A percentile compares a stretch with the other conserved stretches of the same genome.
These are phyloP conservation scores for Porites rus DNA, from an alignment of 92 coral and sea anemone genomes.

Conservation along the genomic window DNA sequence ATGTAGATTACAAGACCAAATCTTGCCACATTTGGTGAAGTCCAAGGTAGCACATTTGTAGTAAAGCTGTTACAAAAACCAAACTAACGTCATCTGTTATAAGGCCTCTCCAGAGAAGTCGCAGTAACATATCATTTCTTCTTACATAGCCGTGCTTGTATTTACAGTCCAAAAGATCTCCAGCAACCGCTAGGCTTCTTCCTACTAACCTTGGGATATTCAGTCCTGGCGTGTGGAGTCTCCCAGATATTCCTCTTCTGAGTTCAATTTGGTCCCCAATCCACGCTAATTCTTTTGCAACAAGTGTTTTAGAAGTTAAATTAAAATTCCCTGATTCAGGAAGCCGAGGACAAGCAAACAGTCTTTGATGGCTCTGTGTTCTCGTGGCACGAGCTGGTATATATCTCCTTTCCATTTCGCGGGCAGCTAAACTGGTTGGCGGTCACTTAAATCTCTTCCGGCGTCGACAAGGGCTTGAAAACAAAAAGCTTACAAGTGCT, in stretches of 20 bases:
- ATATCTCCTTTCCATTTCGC: constrained; percentile 29
- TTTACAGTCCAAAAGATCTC: constrained; percentile 15
- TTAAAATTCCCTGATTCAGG: background rate
- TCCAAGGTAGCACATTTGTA: constrained; percentile 15
- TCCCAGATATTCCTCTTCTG: background rate
- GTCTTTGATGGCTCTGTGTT: background rate
- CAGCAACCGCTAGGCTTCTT: constrained; percentile 32
- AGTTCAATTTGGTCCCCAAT: constrained; percentile 62
- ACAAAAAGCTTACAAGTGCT: constrained; percentile 3
- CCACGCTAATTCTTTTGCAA: constrained; percentile 56
- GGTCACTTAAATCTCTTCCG: constrained; percentile 4
- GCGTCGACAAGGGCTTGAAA: constrained; percentile 10
- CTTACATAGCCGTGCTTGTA: background rate
- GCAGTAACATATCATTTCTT: constrained; percentile 19
- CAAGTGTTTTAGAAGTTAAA: constrained; percentile 13
- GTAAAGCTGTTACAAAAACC: constrained; percentile 11
- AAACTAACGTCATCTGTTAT: constrained; percentile 11
- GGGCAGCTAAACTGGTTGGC: constrained; percentile 15
- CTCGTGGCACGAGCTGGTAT: background rate
- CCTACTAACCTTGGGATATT: constrained; percentile 14
- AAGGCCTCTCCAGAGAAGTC: constrained; percentile 22
- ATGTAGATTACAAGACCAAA: background rate
- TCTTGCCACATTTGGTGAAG: constrained; percentile 16
- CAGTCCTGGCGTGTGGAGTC: background rate
- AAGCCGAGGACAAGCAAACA: background rate